Evolutionary conservation across 35 echinoderm and acorn worm species (phyloP), one percentile per base, ranked within the genome.

Genomic region (Apostichopus parvimensis): DNA sequence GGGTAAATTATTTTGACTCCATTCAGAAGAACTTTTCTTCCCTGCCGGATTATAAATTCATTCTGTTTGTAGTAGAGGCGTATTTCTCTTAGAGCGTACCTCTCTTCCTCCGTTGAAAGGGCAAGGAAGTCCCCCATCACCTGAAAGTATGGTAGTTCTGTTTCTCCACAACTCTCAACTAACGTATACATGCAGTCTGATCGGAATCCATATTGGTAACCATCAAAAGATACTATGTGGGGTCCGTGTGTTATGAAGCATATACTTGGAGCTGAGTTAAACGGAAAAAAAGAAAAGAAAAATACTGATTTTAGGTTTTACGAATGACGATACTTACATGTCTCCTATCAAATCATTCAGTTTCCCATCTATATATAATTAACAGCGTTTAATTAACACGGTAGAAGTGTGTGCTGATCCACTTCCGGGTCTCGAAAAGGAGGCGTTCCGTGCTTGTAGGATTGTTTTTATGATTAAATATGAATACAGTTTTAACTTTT

Each of bases 161-260:
- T 88, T 8, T 88, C 52, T 21, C 86, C 86, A 88, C 86, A 88
- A n/a, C 86, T 68, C 17, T 68, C 6, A 22, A 88, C 86, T 12
- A 88, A 7, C 2, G 86, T 88, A 24, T 88, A 88, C 86, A 88
- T 88, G 54, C 86, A 88, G 86, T 72, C 57, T 6, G 86, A 88
- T 3, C 58, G 86, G 52, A 88, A 88, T 54, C 68, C 86, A 57
- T 72, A 88, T 9, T 24, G 57, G 21, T 72, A 88, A 10, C 86
- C 86, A 15, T 88, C 86, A n/a, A 88, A 88, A 4, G 86, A 23
- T 8, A 88, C 86, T 9, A 88, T 72, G 17, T 88, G 86, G 2
- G 86, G 86, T 18, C 86, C 86, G 68, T 88, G 86, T 2, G 86
- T 73, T 10, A 88, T 72, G 24, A 88, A 88, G 64, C 86, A 88